Base-by-base conservation (phyloP, 2,113 vertebrate species). In the Danionella cerebrum region DNA sequence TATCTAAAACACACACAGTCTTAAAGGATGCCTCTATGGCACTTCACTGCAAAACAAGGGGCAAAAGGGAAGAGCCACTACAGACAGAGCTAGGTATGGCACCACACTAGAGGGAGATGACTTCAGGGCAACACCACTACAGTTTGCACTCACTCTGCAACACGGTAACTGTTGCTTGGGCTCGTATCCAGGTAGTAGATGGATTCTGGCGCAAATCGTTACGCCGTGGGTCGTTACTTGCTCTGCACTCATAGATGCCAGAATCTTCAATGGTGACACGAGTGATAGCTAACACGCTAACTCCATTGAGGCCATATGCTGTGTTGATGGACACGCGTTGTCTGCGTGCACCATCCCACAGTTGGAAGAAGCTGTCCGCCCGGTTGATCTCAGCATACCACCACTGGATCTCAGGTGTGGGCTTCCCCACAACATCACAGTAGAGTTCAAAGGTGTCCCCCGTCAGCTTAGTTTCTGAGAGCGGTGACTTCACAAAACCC, bases 381-480 rank as follows among this genome's bases (percentile, higher is more conserved):
- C 89, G 89, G 92, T 98, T 96, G 84, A 93, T 90, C 90, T 97
- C 94, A 18, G 93, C 91, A 79, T 96, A 97, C 95, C 95, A 98
- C 95, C 96, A 98, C 89, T 98, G 96, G 91, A 98, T 94, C 89
- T 98, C 96, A 55, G 96, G 96, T 76, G 93, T 93, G 86, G 96
- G 94, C 83, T 80, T 93, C 79, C 93, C 95, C 83, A 95, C 89
- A 82, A 95, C 94, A 60, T 97, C 95, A 89, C 94, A 96, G 91
- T 95, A 97, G 85, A 97, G 90, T 89, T 96, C 94, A 91, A 96
- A 95, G 83, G 91, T 88, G 89, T 97, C 94, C 65, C 92, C 93
- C 63, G 93, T 95, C 87, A 97, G 90, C 77, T 94, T 98, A 85
- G 92, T 97, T 84, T 98, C 94, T 83, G 95, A 98, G 80, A 96